Conservation (phyloP, 2,888 invertebrate genomes). For the Polydrusus cervinus region DNA sequence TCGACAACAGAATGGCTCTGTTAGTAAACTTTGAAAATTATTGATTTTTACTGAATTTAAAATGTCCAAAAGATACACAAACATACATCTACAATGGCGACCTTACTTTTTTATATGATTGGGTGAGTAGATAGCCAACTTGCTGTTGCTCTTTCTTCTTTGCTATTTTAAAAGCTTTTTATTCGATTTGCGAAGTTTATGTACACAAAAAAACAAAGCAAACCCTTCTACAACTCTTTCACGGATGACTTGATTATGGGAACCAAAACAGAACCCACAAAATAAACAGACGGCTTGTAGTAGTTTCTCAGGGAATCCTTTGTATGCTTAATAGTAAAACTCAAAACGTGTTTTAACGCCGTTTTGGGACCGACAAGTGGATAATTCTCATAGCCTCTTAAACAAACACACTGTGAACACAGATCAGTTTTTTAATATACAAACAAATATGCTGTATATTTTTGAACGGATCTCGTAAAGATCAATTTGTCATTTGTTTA, state of each 20-base stretch:
- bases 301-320: slow-evolving; percentile 39
- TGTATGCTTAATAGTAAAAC: slow-evolving; percentile 39
- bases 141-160: too few species aligned
- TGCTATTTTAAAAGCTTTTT: too few species aligned
- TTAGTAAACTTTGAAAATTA: too few species aligned
- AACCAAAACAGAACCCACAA: slow-evolving; percentile 19
- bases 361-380: slow-evolving; percentile 14
- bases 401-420: slow-evolving; percentile 20
- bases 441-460: slow-evolving; percentile 8
- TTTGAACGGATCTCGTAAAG: not conserved
- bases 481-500: not conserved
- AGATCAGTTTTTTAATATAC: slow-evolving; percentile 31
- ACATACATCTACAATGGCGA: too few species aligned
- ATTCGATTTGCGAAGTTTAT: too few species aligned
- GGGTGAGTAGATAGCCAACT: too few species aligned
- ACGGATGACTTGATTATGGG: slow-evolving; percentile 29
- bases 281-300: slow-evolving; percentile 25
- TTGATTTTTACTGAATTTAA: too few species aligned
- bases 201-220: too few species aligned
- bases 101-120: too few species aligned
- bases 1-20: too few species aligned
- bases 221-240: too few species aligned
- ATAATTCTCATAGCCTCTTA: slow-evolving; percentile 31
- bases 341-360: slow-evolving; percentile 42
- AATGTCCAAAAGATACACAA: too few species aligned